phyloP scores from a whole-genome alignment of 2,113 vertebrate species.

The Peromyscus maniculatus region DNA sequence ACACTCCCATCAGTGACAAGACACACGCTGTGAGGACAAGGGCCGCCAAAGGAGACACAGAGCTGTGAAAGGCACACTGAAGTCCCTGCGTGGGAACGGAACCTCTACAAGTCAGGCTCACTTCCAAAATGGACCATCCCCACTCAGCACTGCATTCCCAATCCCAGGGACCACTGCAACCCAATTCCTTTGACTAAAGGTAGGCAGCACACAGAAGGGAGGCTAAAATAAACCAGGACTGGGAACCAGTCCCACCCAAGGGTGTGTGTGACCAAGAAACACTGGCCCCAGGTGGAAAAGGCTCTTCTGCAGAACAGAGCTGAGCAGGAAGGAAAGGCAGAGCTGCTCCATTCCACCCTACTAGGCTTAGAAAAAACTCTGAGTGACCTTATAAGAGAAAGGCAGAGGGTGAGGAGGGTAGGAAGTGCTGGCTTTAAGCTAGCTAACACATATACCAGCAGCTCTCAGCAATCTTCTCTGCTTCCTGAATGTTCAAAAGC shows the following conservation, averaged over 20 bases:
- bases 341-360: rapidly evolving
- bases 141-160: rapidly evolving
- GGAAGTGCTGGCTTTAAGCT: rapidly evolving
- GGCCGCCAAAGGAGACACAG: too few species aligned
- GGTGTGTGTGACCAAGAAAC: not conserved
- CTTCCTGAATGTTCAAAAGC: rapidly evolving
- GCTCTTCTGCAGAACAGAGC: not conserved
- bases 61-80: rapidly evolving
- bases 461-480: not conserved
- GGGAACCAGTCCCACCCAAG: not conserved
- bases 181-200: rapidly evolving
- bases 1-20: rapidly evolving
- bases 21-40: too few species aligned
- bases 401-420: rapidly evolving
- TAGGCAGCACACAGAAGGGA: not conserved
- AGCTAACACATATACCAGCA: rapidly evolving
- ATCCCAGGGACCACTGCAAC: too few species aligned
- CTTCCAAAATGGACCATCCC: rapidly evolving
- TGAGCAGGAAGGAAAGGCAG: not conserved
- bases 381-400: not conserved
- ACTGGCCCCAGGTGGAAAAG: not conserved
- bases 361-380: not conserved
- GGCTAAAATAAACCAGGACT: too few species aligned
- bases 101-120: not conserved
- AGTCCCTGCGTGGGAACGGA: not conserved